Evolutionary conservation across 2,113 vertebrate species (phyloP).

Genomic region (Panthera leo): DNA sequence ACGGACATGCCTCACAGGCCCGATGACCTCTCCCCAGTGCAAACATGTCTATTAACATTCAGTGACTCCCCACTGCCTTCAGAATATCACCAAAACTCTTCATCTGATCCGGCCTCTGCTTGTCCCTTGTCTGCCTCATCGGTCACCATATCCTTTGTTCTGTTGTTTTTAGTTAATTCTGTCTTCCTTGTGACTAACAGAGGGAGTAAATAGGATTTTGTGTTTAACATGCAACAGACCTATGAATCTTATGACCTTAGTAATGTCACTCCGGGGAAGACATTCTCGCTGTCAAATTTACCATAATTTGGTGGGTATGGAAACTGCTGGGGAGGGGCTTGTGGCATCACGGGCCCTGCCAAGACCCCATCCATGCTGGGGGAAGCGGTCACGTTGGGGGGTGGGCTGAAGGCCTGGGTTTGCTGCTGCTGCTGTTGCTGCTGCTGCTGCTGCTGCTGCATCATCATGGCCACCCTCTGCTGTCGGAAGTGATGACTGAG

Average conservation of each 20-base stretch:
- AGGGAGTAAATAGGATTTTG: not conserved
- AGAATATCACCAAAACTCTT: not conserved
- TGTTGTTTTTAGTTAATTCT: not conserved
- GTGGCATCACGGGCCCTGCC: slow-evolving; percentile 88
- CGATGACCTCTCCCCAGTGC: not conserved
- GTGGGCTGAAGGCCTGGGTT: slow-evolving; percentile 93
- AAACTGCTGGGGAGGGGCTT: slow-evolving; percentile 92
- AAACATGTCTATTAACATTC: not conserved
- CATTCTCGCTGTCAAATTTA: slow-evolving; percentile 66
- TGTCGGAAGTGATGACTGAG: slow-evolving; percentile 93
- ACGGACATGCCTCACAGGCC: not conserved
- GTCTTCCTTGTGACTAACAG: not conserved
- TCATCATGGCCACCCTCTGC: slow-evolving; percentile 93
- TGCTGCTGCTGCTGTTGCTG: slow-evolving; percentile 82
- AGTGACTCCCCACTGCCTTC: not conserved
- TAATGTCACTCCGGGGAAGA: not conserved
- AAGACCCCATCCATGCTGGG: slow-evolving; percentile 92
- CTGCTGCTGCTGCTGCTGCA: slow-evolving; percentile 91
- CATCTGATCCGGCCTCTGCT: not conserved
- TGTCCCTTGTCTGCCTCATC: not conserved
- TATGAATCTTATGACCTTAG: not conserved
- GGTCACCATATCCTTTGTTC: not conserved
- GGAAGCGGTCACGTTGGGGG: slow-evolving; percentile 95
- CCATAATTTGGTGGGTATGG: slow-evolving; percentile 94
- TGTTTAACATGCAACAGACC: not conserved